Percentiles rank a stretch among this genome's conserved stretches.
Evolutionary conservation across 1,140 invertebrate genomes (phyloP).

Genomic region (Mactra quadrangularis): DNA sequence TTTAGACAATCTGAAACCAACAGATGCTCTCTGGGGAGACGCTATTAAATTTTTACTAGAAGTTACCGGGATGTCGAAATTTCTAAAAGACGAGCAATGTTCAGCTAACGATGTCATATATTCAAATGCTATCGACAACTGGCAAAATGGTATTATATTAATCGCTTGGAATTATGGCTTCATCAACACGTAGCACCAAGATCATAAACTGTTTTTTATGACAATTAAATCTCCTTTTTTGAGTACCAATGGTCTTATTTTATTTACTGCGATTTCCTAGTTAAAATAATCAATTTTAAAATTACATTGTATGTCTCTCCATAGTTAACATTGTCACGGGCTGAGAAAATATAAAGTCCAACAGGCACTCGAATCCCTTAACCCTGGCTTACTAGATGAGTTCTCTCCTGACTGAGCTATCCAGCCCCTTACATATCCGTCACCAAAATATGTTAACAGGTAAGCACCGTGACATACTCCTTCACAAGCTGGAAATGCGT

Average conservation of each 20-base stretch:
- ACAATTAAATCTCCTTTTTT: background rate
- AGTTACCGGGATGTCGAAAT: conserved; percentile 1
- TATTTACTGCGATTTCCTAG: background rate
- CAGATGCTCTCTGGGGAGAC: conserved; percentile 2
- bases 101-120: background rate
- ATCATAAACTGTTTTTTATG: background rate
- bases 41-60: conserved; percentile 13
- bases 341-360: too few relatives aligned
- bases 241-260: background rate
- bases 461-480: too few relatives aligned
- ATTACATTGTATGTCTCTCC: too few relatives aligned
- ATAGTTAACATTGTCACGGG: background rate
- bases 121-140: background rate
- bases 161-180: too few relatives aligned
- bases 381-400: too few relatives aligned
- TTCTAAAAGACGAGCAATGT: background rate
- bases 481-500: too few relatives aligned
- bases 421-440: too few relatives aligned
- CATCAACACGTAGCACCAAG: background rate
- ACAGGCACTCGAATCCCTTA: too few relatives aligned
- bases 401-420: too few relatives aligned
- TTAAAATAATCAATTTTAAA: too few relatives aligned
- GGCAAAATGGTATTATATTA: conserved; percentile 32
- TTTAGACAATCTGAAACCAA: background rate
- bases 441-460: too few relatives aligned